Evolutionary conservation across 2,797 vertebrate genomes (phyloP), one percentile per base, ranked within the genome.

Genomic region (Rhyacichthys aspro): DNA sequence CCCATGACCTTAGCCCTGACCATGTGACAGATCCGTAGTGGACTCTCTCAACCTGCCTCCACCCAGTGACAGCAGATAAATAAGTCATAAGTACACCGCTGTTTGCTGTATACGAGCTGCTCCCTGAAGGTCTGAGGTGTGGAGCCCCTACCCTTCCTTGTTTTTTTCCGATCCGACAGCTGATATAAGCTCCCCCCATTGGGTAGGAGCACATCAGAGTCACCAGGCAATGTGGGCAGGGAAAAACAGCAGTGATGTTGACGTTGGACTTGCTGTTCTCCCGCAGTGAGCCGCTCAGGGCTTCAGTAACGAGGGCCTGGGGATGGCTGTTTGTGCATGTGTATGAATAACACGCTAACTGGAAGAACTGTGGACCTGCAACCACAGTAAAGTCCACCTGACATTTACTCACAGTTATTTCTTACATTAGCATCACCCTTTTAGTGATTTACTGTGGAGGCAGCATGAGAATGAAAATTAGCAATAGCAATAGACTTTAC

Each of bases 231-330:
- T 66, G 34, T 43, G 32, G 65, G 63, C 34, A 63, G 39, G 33
- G 55, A 44, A 58, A 78, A 77, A 78, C 67, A 82, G 72, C 63
- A 9, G 52, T 72, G 68, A 78, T 80, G 74, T 73, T 88, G 85
- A 86, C 62, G 48, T 76, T 55, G 36, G 67, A 81, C 76, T 67
- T 42, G 60, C 52, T 68, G 11, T 82, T 77, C 59, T 70, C 78
- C 79, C 63, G 67, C 73, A 72, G 72, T 52, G 79, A 78, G 64
- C 48, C 34, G 54, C 69, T 71, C 68, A 58, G 72, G 63, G 72
- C 59, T 67, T 70, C 61, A 58, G 68, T 88, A 89, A 89, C 57
- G 83, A 86, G 86, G 68, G 78, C 74, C 74, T 55, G 69, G 80
- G 76, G 86, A 86, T n/a, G 46, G 55, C 41, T 58, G 47, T 67